Percentiles rank a stretch among this genome's conserved stretches.
Evolutionary conservation across 2,797 vertebrate genomes (phyloP).

Genomic region (Crax fasciolata): DNA sequence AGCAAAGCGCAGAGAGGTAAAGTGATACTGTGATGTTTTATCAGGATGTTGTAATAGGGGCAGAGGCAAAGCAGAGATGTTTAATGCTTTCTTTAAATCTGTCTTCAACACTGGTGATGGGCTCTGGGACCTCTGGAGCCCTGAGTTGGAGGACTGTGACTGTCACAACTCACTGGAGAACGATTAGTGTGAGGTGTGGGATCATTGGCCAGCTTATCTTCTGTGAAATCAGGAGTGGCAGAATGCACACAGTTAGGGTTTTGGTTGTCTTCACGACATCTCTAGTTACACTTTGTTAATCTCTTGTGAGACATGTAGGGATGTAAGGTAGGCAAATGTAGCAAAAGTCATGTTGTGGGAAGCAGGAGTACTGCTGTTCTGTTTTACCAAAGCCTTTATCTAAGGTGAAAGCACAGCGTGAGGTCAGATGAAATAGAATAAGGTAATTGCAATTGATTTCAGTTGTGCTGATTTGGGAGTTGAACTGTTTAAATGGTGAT

Average conservation of each 20-base stretch:
- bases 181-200: rapidly evolving
- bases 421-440: neutral
- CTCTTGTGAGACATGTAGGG: rapidly evolving
- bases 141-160: neutral
- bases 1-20: slow-evolving; percentile 95
- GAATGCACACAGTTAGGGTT: neutral
- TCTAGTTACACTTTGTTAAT: neutral
- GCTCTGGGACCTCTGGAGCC: neutral
- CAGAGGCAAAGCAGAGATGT: neutral
- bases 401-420: neutral
- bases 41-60: neutral
- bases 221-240: neutral
- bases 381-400: neutral
- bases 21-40: rapidly evolving
- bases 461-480: neutral
- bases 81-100: neutral
- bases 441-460: neutral
- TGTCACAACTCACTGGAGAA: neutral
- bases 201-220: neutral
- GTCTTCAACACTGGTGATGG: neutral
- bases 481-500: neutral
- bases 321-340: rapidly evolving
- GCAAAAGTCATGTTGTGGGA: neutral
- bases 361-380: neutral
- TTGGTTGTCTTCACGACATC: neutral